Evolutionary conservation across 2,113 vertebrate genomes (phyloP), one percentile per base, ranked within the genome.

Genomic region (Rhodinocichla rosea): DNA sequence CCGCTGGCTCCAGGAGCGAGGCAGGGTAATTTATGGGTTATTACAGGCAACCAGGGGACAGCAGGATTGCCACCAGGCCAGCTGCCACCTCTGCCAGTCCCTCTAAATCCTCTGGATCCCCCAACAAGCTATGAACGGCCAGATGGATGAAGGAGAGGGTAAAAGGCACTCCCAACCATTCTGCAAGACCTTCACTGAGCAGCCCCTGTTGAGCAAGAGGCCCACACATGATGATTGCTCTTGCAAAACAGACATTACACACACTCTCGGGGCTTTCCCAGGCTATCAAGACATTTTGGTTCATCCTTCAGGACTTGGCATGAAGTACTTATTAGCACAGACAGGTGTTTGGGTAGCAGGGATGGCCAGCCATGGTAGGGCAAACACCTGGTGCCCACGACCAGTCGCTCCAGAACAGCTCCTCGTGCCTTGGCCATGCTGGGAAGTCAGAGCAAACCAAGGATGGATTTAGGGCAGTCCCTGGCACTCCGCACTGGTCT

Each of bases 131-230:
- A 26, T 67, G 35, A 82, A 70, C 4, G 33, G 59, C 55, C 75
- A 89, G 83, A 95, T 27, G 65, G 75, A 84, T 92, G 85, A 73
- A 87, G 89, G 81, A 37, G 55, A 73, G 65, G 56, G 95, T 73
- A 90, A 90, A 91, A 96, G 45, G 60, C 35, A 37, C 57, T 64
- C 74, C 49, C 44, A 67, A 11, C 1, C 14, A 4, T 40, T 23
- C 76, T 63, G 53, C 8, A 52, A 75, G 22, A 64, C 50, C 59
- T 77, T 76, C 22, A 42, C 7, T 0, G 0, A 67, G 81, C n/a
- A 32, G 20, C 11, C 78, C 62, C 15, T 23, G 49, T 67, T 28
- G 26, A 95, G 52, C n/a, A 75, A 78, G 70, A 93, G 59, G 83
- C 82, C 60, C 87, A 69, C 76, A 32, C 59, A 80, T 39, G 62